Evolutionary conservation across 2,113 vertebrate genomes (phyloP), one percentile per base, ranked within the genome.

Genomic region (Trematocara zebra): DNA sequence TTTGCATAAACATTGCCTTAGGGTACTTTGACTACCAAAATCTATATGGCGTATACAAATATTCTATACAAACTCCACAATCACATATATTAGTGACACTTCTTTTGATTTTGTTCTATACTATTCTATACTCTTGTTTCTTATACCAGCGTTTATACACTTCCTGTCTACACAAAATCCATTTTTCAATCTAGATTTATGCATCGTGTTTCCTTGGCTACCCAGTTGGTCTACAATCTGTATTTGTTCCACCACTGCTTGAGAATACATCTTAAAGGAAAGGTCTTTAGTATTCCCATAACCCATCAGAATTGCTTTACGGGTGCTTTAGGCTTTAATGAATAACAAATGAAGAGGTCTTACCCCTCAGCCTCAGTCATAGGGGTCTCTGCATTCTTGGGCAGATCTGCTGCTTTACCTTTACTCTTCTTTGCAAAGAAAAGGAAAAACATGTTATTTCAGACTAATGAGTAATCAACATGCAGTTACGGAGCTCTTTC

Each of bases 311-410:
- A 6, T 14, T 49, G 37, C 54, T 18, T 7, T 17, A 49, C 15
- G 7, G 44, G 17, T 35, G 17, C 31, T 35, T 61, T 35, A 37
- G 28, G 12, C n/a, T 52, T 82, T 59, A 15, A 51, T 20, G 9
- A 61, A 3, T 18, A 54, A 51, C 11, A 85, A 37, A 69, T 64
- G 8, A 56, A 12, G 20, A 47, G 3, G 2, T 14, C 17, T 84
- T 57, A 95, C 95, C 69, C 6, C 23, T 76, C 42, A 31, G 85
- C 87, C 47, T 83, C 35, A 57, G 54, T 15, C 42, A n/a, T 18
- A 35, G 80, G 6, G 2, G 20, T 10, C 44, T 82, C 84, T 42
- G 49, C 72, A 51, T 59, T 37, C 26, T 49, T 51, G 17, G 20
- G 11, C 12, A 37, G 64, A 83, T 52, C 59, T 69, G 64, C 20